These are phyloP conservation scores for Tetragonula clypearis DNA, from an alignment of 1,140 invertebrate genomes.

Conservation along the genomic window DNA sequence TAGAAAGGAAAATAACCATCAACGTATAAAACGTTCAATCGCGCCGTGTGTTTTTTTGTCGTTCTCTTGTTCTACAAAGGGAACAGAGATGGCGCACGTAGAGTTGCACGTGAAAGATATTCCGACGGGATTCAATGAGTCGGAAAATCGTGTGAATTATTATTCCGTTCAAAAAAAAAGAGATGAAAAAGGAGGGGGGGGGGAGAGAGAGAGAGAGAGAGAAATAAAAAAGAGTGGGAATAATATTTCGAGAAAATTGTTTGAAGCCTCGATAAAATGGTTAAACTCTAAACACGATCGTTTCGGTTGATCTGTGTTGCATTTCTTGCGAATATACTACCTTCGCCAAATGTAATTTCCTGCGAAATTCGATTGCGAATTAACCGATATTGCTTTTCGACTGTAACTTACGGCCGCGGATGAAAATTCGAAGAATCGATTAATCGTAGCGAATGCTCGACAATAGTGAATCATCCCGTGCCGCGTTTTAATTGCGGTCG, in stretches of 20 bases:
- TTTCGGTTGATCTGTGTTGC: conserved; percentile 20
- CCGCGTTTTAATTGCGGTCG: neutral
- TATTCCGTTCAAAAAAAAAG: neutral
- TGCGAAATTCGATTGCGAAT: conserved; percentile 24
- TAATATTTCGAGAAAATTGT: conserved; percentile 31
- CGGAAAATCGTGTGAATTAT: neutral
- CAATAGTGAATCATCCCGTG: neutral
- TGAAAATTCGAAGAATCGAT: conserved; percentile 12
- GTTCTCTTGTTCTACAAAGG: neutral
- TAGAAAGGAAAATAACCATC: neutral
- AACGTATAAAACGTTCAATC: conserved; percentile 15
- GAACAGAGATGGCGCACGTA: neutral
- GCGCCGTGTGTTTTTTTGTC: neutral
- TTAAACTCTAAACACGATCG: conserved; percentile 4
- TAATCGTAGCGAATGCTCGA: neutral
- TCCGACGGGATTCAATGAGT: neutral
- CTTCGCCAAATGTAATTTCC: conserved; percentile 21
- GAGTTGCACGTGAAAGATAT: neutral
- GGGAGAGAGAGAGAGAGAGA: too few relatives aligned
- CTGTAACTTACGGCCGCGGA: conserved; percentile 20
- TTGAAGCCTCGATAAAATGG: neutral
- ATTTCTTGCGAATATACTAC: conserved; percentile 2
- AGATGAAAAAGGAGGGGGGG: too few relatives aligned
- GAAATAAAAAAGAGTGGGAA: neutral
- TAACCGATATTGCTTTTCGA: conserved; percentile 24